These are phyloP conservation scores for Cordilura impudica DNA, from an alignment of 2,888 invertebrate species.

Conservation along the genomic window DNA sequence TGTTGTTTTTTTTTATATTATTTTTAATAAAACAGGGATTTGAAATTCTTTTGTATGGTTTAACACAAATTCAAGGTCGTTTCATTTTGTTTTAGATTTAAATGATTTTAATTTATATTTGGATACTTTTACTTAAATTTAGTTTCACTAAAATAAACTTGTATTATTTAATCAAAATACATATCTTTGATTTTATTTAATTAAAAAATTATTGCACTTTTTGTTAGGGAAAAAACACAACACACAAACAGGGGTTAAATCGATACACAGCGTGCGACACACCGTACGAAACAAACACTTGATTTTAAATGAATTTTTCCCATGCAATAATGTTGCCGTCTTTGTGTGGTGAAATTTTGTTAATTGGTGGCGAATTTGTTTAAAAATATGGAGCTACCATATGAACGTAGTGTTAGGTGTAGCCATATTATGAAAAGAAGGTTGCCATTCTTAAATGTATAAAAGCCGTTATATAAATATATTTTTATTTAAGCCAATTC, in stretches of 20 bases:
- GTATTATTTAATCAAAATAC: constrained; percentile 29
- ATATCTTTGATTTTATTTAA: constrained; percentile 22
- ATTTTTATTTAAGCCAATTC: too few relatives aligned
- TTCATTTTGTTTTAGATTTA: neutral
- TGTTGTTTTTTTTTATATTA: neutral
- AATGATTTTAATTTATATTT: neutral
- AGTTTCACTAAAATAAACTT: neutral
- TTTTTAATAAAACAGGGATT: neutral
- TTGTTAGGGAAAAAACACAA: constrained; percentile 33
- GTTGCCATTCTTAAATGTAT: neutral
- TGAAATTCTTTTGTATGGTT: neutral
- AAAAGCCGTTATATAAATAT: too few relatives aligned
- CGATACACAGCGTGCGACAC: constrained; percentile 40
- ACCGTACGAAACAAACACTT: constrained; percentile 45
- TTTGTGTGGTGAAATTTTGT: constrained; percentile 1
- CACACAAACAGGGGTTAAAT: constrained; percentile 56
- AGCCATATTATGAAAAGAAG: neutral
- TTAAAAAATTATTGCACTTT: constrained; percentile 40
- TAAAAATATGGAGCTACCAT: constrained; percentile 7
- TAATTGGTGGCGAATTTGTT: constrained; percentile 29
- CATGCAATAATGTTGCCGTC: constrained; percentile 49
- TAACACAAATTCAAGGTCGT: constrained; percentile 31
- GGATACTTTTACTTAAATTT: neutral
- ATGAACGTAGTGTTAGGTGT: neutral
- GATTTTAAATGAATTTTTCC: constrained; percentile 42